Base-by-base conservation (phyloP, 2,888 invertebrate genomes). In the Lasioglossum morio region DNA sequence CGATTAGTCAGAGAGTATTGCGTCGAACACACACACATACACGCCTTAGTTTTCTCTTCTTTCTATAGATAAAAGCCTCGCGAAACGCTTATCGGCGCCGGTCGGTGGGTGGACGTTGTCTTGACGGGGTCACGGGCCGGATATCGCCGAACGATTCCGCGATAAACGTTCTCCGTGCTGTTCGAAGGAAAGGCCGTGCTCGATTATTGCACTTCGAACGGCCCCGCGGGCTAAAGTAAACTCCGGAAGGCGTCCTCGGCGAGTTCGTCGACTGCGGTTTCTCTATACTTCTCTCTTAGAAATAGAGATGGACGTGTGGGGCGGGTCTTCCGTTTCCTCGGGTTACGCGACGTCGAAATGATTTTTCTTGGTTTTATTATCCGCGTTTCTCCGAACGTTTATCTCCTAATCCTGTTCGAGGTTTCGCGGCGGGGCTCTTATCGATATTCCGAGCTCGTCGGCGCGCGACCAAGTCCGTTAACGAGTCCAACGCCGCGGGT, bases 141-240 rank as follows among this genome's bases (percentile, higher is more conserved):
- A 82, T 74, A 76, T 48, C 72, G 73, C 8, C 37, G 77, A 48
- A 48, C 60, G 80, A 79, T 75, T 81, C n/a, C 12, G 40, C 37
- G 72, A 74, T 84, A 87, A 82, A 70, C 77, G 77, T 77, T 46
- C n/a, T 4, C 46, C 4, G 4, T 60, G 66, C 40, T 57, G 76
- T 81, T 88, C 75, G 80, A 86, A 77, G 75, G 86, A 63, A 19
- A 63, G 78, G 48, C 72, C 76, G 37, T 40, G 75, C 4, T 69
- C 86, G 85, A 87, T 92, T 91, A 92, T 89, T 88, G 91, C 88
- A 81, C 81, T 87, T 84, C 63, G 81, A 84, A 84, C 76, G 82
- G 86, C 66, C 77, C 77, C 70, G 53, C 53, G 70, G 82, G 88
- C 75, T 83, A 87, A 83, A 85, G 81, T 85, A 86, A 88, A 88